Conservation (phyloP, 2,888 invertebrate species). For the Zygogramma bicolorata region DNA sequence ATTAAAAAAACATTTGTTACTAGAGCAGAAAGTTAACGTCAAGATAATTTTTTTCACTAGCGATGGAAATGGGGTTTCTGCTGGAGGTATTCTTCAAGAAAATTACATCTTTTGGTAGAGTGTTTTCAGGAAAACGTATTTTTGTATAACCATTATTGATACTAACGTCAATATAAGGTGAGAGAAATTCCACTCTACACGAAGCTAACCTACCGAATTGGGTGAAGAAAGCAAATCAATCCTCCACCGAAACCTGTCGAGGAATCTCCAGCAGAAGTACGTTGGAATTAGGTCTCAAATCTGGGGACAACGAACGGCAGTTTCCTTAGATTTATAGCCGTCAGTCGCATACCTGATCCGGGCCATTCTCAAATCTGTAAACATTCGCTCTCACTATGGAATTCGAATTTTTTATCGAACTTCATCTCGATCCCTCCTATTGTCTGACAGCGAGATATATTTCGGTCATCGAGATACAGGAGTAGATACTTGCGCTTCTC, state of each 20-base stretch:
- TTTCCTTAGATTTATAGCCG: slow-evolving; percentile 11
- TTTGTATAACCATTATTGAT: too few relatives aligned
- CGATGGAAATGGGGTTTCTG: too few relatives aligned
- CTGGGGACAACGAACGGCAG: neutral
- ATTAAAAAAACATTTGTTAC: too few relatives aligned
- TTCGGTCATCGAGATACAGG: slow-evolving; percentile 24
- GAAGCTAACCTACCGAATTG: too few relatives aligned
- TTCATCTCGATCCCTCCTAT: slow-evolving; percentile 37
- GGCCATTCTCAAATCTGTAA: slow-evolving; percentile 27
- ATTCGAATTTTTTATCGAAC: slow-evolving; percentile 48
- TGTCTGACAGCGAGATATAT: slow-evolving; percentile 43
- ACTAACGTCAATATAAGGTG: too few relatives aligned
- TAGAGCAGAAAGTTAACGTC: too few relatives aligned
- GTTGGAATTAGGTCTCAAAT: slow-evolving; percentile 19
- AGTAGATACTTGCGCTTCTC: slow-evolving; percentile 14
- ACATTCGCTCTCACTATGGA: slow-evolving; percentile 41
- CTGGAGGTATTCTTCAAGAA: too few relatives aligned
- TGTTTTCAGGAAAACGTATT: too few relatives aligned
- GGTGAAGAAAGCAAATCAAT: neutral
- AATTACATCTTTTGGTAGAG: too few relatives aligned
- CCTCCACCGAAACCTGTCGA: neutral
- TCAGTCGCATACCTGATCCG: slow-evolving; percentile 20
- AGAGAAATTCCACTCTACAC: too few relatives aligned
- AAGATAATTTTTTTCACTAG: too few relatives aligned
- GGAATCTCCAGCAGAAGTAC: neutral